Percentiles rank a stretch among this genome's conserved stretches.
phyloP scores from a whole-genome alignment of 2,888 invertebrate species.

The Monopis laevigella region DNA sequence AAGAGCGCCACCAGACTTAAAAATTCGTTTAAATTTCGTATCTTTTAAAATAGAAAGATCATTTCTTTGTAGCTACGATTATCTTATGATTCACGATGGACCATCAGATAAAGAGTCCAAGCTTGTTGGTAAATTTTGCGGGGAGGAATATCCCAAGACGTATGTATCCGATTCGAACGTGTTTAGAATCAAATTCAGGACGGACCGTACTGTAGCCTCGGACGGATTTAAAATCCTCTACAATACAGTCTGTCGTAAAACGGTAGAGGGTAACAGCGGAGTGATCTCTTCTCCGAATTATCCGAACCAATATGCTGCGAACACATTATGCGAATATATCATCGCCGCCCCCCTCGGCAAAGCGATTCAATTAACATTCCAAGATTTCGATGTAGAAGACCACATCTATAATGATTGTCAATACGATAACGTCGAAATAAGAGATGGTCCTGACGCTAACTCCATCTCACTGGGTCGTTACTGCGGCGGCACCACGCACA shows the following conservation, averaged over 20 bases:
- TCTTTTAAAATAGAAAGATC: constrained; percentile 73
- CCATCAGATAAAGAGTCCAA: constrained; percentile 68
- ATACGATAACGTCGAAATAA: constrained; percentile 65
- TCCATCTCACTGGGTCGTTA: constrained; percentile 72
- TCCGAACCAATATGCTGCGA: constrained; percentile 73
- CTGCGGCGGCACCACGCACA: constrained; percentile 68
- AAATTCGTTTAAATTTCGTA: constrained; percentile 72
- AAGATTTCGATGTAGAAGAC: constrained; percentile 72
- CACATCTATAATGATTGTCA: constrained; percentile 34
- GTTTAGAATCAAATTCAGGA: constrained; percentile 61
- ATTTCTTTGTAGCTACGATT: constrained; percentile 70
- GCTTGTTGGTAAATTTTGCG: constrained; percentile 81
- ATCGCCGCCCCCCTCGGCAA: constrained; percentile 72
- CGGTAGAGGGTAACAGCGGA: constrained; percentile 66
- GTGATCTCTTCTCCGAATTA: constrained; percentile 78
- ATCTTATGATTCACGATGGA: constrained; percentile 73
- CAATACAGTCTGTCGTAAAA: constrained; percentile 39
- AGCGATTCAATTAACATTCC: constrained; percentile 71
- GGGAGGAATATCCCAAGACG: constrained; percentile 65
- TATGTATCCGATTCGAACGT: constrained; percentile 69
- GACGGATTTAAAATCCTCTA: constrained; percentile 44
- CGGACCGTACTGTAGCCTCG: constrained; percentile 34
- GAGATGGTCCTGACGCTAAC: constrained; percentile 74
- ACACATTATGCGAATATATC: constrained; percentile 72
- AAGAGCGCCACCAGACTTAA: constrained; percentile 68